phyloP scores from a whole-genome alignment of 35 echinoderm and acorn worm genomes.

The Strongylocentrotus purpuratus region DNA sequence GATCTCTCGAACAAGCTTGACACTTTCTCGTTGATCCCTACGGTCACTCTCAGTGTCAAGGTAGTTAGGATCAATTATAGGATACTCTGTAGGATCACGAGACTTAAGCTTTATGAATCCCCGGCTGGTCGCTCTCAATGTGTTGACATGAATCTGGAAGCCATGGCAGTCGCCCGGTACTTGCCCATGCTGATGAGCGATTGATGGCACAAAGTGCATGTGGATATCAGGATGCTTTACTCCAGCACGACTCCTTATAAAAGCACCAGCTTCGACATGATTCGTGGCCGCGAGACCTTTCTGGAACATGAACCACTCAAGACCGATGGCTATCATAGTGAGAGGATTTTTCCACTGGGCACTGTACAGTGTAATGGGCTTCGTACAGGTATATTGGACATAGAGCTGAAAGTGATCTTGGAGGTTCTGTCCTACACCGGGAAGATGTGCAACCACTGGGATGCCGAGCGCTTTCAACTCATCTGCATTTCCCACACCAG shows the following conservation, averaged over 20 bases:
- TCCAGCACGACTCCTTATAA: conserved; percentile 78
- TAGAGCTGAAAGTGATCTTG: conserved; percentile 95
- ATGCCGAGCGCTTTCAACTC: conserved; percentile 75
- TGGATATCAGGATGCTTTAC: conserved; percentile 88
- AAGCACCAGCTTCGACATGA: conserved; percentile 84
- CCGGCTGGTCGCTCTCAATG: conserved; percentile 71
- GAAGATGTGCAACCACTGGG: conserved; percentile 81
- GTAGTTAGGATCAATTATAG: conserved; percentile 89
- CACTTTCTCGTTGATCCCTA: conserved; percentile 74
- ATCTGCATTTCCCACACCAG: conserved; percentile 95
- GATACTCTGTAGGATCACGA: conserved; percentile 65
- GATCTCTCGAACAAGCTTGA: conserved; percentile 76
- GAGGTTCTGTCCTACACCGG: conserved; percentile 93
- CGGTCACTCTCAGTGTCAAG: conserved; percentile 83
- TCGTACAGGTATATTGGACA: conserved; percentile 79
- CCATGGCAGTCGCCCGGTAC: conserved; percentile 72
- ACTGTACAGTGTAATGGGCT: conserved; percentile 88
- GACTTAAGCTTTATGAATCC: conserved; percentile 80
- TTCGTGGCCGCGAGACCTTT: conserved; percentile 76
- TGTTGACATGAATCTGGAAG: conserved; percentile 82
- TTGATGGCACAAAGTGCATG: conserved; percentile 90
- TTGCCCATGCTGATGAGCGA: conserved; percentile 82
- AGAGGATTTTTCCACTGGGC: conserved; percentile 72
- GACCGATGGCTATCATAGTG: conserved; percentile 90
- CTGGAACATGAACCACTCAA: conserved; percentile 89